Base-by-base conservation (phyloP, 2,888 invertebrate species). In the Lepidochrysops patricia region DNA sequence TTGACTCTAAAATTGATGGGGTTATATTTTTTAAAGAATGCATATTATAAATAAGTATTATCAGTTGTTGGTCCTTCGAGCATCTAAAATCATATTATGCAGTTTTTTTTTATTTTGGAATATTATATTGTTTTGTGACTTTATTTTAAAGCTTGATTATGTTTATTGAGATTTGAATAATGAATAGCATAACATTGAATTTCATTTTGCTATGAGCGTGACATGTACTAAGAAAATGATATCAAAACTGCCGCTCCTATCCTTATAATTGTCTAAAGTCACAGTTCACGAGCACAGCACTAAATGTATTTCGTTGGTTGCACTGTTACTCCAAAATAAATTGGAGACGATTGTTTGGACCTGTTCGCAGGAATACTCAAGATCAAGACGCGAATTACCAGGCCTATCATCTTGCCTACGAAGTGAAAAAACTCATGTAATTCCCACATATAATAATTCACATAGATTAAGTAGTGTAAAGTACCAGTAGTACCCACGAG, bases 341-440 rank as follows among this genome's bases (percentile, higher is more conserved):
- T 75, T 73, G 71, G 77, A 79, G 78, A 77, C 78, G 79, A 81
- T 71, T 73, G 89, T 91, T 90, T 93, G 90, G 92, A 86, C 90
- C 94, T 93, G 90, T 86, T 96, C 95, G 92, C 95, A 97, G 96
- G 96, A 93, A 93, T 90, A 92, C 93, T 87, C 91, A 90, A 83
- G 94, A 93, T 83, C 95, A 96, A 93, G 96, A 96, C 92, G 94
- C 95, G 90, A 95, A 95, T 92, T 97, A 97, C 93, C 96, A 97
- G 92, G 97, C 97, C 93, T 97, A 97, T 93, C 97, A 98, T 93
- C 96, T 98, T 92, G 97, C 98, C 93, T 98, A 98, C 94, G 98
- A 98, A 97, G 98, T 98, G 93, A 98, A 98, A 96, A 98, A 98
- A 93, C 96, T 98, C 94, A 98, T 98, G 98, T 98, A 97, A 94